Base-by-base conservation (phyloP, 2,888 invertebrate genomes). In the Limnephilus lunatus region DNA sequence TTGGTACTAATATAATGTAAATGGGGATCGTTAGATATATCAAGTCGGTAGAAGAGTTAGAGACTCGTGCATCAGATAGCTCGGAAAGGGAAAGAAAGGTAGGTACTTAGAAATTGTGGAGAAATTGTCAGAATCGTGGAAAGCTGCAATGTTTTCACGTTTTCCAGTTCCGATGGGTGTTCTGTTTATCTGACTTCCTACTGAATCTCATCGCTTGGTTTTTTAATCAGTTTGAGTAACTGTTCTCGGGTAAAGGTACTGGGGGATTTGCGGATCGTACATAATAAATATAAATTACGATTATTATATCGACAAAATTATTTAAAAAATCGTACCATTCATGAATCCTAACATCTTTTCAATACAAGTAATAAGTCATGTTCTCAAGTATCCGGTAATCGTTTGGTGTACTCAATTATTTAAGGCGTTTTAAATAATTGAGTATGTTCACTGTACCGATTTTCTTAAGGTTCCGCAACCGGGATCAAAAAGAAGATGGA, bases 11-110 rank as follows among this genome's bases (percentile, higher is more conserved):
- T 32, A 83, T 11, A 31, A 83, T 35, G 68, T 68, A 83, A 83
- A 32, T 83, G 31, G 15, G 32, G 35, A 19, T 32, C 31, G 31
- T 31, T 31, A 32, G 31, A 83, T 83, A 19, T 83, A 83, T 31
- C 25, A 83, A 68, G 9, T 68, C 68, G n/a, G 68, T 68, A 68
- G 9, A 83, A 83, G 83, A 83, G 32, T 30, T 35, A 86, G 86
- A n/a, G 25, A 30, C 14, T 86, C 86, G 86, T 44, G 86, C 15
- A 86, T 86, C 86, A 86, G 86, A 86, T 86, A 86, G 25, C 86
- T 86, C 86, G 44, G 86, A 86, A 86, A 86, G 86, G 86, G 86
- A 86, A 86, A n/a, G 86, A 86, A 44, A 44, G 85, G 86, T 68
- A 44, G 85, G 86, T 68, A 86, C 30, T 35, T 35, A 44, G 86